phyloP scores from a whole-genome alignment of 2,113 vertebrate genomes.

The Saguinus imperator region DNA sequence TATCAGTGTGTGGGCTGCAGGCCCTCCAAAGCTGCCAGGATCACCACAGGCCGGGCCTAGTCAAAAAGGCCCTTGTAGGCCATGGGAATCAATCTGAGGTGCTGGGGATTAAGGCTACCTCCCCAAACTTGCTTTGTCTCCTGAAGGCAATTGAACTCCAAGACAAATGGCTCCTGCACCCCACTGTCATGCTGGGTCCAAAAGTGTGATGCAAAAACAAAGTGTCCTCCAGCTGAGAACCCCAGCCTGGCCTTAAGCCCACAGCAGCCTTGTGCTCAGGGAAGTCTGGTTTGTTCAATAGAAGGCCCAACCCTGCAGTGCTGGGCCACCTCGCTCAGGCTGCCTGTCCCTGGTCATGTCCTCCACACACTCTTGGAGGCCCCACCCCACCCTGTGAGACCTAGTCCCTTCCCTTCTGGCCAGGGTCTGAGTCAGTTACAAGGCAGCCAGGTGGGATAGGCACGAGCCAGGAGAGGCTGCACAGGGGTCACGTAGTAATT shows the following conservation, averaged over 20 bases:
- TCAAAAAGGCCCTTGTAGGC: no score
- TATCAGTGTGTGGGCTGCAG: no score
- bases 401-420: neutral
- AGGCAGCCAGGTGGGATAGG: slow-evolving; percentile 96
- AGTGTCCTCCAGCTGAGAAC: neutral
- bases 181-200: neutral
- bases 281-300: neutral
- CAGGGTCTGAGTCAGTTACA: slow-evolving; percentile 89
- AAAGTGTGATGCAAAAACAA: neutral
- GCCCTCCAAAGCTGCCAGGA: no score
- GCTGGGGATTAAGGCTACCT: no score
- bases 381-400: neutral
- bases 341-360: neutral
- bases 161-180: no score
- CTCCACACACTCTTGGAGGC: neutral
- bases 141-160: no score
- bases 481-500: slow-evolving; percentile 96
- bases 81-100: no score
- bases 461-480: slow-evolving; percentile 91
- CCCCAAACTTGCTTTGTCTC: no score
- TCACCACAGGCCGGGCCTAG: no score
- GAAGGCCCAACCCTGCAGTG: neutral
- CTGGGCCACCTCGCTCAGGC: neutral
- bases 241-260: neutral
- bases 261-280: neutral